A percentile compares a stretch with the other conserved stretches of the same genome.
These are phyloP conservation scores for Hypsopygia costalis DNA, from an alignment of 2,888 invertebrate genomes.

Conservation along the genomic window DNA sequence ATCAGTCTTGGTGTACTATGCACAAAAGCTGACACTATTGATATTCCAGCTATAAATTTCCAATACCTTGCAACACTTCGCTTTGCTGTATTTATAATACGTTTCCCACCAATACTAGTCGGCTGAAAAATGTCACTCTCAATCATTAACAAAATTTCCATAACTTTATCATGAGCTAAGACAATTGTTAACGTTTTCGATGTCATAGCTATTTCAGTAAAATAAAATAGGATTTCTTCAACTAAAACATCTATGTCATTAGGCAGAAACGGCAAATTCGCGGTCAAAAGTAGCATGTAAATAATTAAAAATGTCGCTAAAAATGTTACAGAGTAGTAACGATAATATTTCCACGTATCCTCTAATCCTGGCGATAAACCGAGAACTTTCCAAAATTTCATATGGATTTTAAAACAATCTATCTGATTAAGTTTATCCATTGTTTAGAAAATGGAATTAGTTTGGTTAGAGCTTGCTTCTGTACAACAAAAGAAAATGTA, in stretches of 20 bases:
- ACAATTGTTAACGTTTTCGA: constrained; percentile 46
- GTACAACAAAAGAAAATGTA: constrained; percentile 2
- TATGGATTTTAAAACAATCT: constrained; percentile 44
- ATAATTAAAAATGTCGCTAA: constrained; percentile 16
- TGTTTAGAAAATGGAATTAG: neutral
- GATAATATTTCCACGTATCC: constrained; percentile 23
- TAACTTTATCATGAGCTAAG: constrained; percentile 32
- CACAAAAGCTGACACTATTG: constrained; percentile 28
- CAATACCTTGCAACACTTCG: constrained; percentile 37
- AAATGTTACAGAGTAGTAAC: constrained; percentile 29
- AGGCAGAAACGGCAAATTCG: constrained; percentile 46
- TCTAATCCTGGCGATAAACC: constrained; percentile 34
- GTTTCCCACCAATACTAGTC: constrained; percentile 23
- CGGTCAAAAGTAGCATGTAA: constrained; percentile 20
- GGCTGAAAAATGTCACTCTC: constrained; percentile 48
- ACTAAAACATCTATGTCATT: constrained; percentile 39
- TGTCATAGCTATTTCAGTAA: constrained; percentile 33
- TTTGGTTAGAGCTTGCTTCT: constrained; percentile 14
- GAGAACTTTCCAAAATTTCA: constrained; percentile 41
- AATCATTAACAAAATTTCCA: constrained; percentile 29
- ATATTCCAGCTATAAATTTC: constrained; percentile 35
- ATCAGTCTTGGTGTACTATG: constrained; percentile 36
- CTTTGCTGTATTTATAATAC: constrained; percentile 38
- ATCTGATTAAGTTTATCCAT: constrained; percentile 29
- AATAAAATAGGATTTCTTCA: constrained; percentile 50